phyloP scores from a whole-genome alignment of 2,888 invertebrate genomes.

The Drosophila mayaguana region DNA sequence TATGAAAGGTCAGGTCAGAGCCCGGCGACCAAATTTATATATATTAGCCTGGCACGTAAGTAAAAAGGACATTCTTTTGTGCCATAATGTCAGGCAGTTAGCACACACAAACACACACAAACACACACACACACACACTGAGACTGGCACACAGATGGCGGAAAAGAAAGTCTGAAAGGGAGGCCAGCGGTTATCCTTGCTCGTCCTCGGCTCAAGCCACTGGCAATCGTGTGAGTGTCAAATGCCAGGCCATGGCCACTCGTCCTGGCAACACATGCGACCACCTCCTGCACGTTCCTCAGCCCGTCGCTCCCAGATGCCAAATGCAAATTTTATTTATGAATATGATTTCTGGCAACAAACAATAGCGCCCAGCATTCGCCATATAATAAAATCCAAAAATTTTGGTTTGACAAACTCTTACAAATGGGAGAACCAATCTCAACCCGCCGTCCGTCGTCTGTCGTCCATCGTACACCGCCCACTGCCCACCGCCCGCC shows the following conservation, averaged over 20 bases:
- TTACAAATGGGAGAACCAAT: slow-evolving; percentile 53
- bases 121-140: slow-evolving; percentile 49
- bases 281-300: slow-evolving; percentile 8
- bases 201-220: slow-evolving; percentile 67
- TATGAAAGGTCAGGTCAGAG: slow-evolving; percentile 77
- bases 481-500: slow-evolving; percentile 1
- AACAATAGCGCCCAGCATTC: slow-evolving; percentile 68
- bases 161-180: slow-evolving; percentile 33
- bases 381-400: slow-evolving; percentile 66
- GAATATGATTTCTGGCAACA: slow-evolving; percentile 81
- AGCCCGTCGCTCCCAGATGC: slow-evolving; percentile 41
- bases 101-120: slow-evolving; percentile 55
- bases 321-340: slow-evolving; percentile 80
- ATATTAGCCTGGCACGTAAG: slow-evolving; percentile 76
- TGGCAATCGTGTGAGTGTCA: slow-evolving; percentile 66
- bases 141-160: slow-evolving; percentile 30
- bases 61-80: slow-evolving; percentile 77
- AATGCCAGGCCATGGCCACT: slow-evolving; percentile 62
- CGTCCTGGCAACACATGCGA: slow-evolving; percentile 68
- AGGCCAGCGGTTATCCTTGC: slow-evolving; percentile 61
- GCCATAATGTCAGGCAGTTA: slow-evolving; percentile 78
- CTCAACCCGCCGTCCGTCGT: slow-evolving; percentile 20
- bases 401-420: slow-evolving; percentile 77
- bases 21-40: slow-evolving; percentile 68
- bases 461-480: neutral